Percentiles rank a stretch among this genome's conserved stretches.
phyloP scores from a whole-genome alignment of 1,140 invertebrate genomes.

The Pseudomyrmex cubaensis region DNA sequence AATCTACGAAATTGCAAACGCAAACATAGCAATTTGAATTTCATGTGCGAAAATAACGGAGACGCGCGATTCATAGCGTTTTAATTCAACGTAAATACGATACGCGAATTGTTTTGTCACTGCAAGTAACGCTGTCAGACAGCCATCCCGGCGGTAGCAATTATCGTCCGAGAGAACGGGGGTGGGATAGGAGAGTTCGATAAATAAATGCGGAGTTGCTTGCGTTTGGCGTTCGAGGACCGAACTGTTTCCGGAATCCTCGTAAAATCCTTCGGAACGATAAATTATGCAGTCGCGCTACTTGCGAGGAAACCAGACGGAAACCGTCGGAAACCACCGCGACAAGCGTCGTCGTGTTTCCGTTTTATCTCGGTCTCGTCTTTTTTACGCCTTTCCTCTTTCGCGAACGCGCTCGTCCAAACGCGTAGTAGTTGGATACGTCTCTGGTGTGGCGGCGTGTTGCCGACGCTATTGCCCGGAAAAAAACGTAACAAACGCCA shows the following conservation, averaged over 20 bases:
- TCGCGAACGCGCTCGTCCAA: constrained; percentile 23
- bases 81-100: constrained; percentile 42
- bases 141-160: constrained; percentile 30
- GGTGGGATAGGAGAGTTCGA: background rate
- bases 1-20: background rate
- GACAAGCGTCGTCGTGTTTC: constrained; percentile 40
- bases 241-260: constrained; percentile 23
- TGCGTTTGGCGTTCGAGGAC: constrained; percentile 21
- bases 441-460: no score
- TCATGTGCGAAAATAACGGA: constrained; percentile 8
- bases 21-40: background rate
- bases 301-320: constrained; percentile 46
- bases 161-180: background rate
- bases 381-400: constrained; percentile 37
- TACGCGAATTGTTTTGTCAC: constrained; percentile 38
- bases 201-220: constrained; percentile 52
- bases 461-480: constrained; percentile 6
- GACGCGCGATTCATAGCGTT: constrained; percentile 32
- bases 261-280: constrained; percentile 53
- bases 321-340: constrained; percentile 23
- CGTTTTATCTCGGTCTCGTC: constrained; percentile 22
- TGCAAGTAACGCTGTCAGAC: constrained; percentile 25
- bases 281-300: constrained; percentile 60
- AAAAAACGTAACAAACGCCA: constrained; percentile 49
- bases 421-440: background rate